Conservation (phyloP, 2,113 vertebrate genomes). For the Hemiprocne comata region DNA sequence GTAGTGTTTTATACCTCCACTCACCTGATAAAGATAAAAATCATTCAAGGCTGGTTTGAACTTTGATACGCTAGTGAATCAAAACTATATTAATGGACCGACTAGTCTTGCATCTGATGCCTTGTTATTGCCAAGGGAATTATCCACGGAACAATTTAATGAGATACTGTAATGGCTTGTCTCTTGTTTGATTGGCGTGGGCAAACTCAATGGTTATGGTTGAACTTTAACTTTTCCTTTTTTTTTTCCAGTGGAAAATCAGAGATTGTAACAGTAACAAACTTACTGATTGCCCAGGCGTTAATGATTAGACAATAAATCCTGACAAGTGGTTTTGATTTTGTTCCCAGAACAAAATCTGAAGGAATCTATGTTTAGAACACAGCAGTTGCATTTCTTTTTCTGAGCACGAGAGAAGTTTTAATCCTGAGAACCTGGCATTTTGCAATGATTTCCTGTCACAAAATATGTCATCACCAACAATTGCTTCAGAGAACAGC, state of each 20-base stretch:
- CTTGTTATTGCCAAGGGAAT: not conserved
- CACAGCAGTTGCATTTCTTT: not conserved
- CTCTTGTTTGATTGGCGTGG: not conserved
- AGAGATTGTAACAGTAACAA: conserved; percentile 27
- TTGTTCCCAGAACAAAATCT: conserved; percentile 6
- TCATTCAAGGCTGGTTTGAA: not conserved
- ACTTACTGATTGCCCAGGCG: not conserved
- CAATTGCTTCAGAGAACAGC: conserved; percentile 46
- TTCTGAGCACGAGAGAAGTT: not conserved
- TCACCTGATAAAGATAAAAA: not conserved
- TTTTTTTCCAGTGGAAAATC: conserved; percentile 14
- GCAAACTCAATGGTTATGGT: not conserved
- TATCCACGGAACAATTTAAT: not conserved
- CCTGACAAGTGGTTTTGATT: conserved; percentile 25
- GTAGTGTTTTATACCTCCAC: not conserved
- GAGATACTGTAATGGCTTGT: not conserved
- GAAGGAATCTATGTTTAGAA: not conserved
- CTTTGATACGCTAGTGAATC: not conserved
- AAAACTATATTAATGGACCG: not conserved
- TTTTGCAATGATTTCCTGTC: conserved; percentile 64
- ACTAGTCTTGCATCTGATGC: not conserved
- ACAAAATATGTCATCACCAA: conserved; percentile 33
- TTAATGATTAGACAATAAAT: conserved; percentile 50
- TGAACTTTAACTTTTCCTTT: conserved; percentile 49
- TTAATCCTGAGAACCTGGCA: not conserved